phyloP scores from a whole-genome alignment of 2,888 invertebrate species.

The Lottia gigantea region DNA sequence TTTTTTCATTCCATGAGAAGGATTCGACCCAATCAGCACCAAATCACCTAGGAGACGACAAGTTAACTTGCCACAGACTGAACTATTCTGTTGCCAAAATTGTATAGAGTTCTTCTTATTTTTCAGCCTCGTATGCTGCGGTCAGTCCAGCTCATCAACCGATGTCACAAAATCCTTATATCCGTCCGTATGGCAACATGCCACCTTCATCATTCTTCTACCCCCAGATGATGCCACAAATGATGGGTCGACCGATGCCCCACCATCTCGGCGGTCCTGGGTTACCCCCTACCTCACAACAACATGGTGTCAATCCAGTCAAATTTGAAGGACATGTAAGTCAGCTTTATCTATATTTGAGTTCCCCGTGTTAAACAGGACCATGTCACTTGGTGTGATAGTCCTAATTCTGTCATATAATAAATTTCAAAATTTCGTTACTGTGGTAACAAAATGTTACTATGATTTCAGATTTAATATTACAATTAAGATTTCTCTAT shows the following conservation, averaged over 20 bases:
- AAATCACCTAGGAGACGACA: too few relatives aligned
- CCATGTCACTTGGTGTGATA: too few relatives aligned
- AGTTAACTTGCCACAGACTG: too few relatives aligned
- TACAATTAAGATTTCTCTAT: too few relatives aligned
- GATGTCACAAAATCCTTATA: conserved; percentile 53
- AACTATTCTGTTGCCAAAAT: background rate
- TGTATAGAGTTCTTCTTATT: background rate
- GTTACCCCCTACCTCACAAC: conserved; percentile 49
- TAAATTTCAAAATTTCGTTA: too few relatives aligned
- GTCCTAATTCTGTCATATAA: too few relatives aligned
- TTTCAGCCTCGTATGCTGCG: conserved; percentile 62
- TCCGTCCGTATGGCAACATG: conserved; percentile 45
- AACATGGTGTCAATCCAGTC: conserved; percentile 26
- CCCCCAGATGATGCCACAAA: conserved; percentile 54
- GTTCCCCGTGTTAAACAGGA: too few relatives aligned
- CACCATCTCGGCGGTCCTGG: conserved; percentile 41
- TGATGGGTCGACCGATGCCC: conserved; percentile 44
- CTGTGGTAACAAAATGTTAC: too few relatives aligned
- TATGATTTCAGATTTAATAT: too few relatives aligned
- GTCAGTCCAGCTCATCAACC: conserved; percentile 58
- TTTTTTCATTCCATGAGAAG: too few relatives aligned
- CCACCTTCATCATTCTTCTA: conserved; percentile 59
- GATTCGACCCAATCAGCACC: too few relatives aligned
- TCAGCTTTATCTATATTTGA: background rate
- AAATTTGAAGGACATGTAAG: conserved; percentile 38